Evolutionary conservation across 2,113 vertebrate genomes (phyloP).

Genomic region (Hippocampus barbouri): DNA sequence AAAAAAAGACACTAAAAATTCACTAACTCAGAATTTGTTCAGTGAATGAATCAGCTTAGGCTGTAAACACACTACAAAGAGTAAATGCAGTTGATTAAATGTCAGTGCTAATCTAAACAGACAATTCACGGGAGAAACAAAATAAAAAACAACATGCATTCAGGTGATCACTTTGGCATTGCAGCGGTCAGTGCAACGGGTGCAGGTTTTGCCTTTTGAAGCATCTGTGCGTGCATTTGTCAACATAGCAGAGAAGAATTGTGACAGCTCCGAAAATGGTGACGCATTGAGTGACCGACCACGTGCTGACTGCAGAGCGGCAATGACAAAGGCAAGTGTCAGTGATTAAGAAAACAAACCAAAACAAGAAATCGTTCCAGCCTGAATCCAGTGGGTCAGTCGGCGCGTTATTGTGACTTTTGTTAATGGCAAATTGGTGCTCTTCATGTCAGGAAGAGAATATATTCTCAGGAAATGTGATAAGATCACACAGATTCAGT

Average conservation of each 20-base stretch:
- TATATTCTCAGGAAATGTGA: conserved; percentile 53
- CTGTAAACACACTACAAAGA: neutral
- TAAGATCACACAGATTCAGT: conserved; percentile 69
- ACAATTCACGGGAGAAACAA: neutral
- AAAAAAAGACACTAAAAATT: neutral
- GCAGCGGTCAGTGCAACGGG: conserved; percentile 67
- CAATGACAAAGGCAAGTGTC: conserved; percentile 67
- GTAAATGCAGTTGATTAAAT: conserved; percentile 23
- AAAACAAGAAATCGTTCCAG: conserved; percentile 53
- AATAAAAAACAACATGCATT: conserved; percentile 57
- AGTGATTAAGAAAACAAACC: conserved; percentile 32
- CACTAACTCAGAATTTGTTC: neutral
- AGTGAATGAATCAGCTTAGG: neutral
- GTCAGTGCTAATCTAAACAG: conserved; percentile 27
- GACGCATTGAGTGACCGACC: conserved; percentile 51
- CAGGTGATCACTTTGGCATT: conserved; percentile 58
- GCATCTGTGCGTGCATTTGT: conserved; percentile 6
- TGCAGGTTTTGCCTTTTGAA: conserved; percentile 13
- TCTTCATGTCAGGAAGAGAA: conserved; percentile 57
- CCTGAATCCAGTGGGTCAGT: conserved; percentile 65
- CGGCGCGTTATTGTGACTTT: conserved; percentile 67
- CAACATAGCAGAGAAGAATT: neutral
- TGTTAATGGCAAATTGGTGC: conserved; percentile 70
- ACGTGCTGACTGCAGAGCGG: conserved; percentile 70
- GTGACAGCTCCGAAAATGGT: conserved; percentile 29